These are phyloP conservation scores for Bombus waltoni DNA, from an alignment of 1,140 invertebrate genomes.

Conservation along the genomic window DNA sequence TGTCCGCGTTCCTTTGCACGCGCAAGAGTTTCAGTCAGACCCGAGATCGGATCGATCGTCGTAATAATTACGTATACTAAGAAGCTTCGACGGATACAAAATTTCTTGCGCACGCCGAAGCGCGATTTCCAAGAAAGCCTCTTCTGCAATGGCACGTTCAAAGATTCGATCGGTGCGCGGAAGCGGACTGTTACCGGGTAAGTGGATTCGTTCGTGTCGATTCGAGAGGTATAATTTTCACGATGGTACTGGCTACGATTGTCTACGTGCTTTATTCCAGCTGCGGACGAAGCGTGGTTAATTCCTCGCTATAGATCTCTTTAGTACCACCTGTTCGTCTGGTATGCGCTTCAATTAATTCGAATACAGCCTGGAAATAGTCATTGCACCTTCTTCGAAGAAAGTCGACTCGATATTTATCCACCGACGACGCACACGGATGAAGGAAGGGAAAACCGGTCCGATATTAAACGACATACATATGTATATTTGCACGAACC, in stretches of 20 bases:
- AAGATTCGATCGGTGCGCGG: neutral
- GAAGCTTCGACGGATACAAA: no score
- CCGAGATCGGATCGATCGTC: no score
- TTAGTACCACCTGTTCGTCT: neutral
- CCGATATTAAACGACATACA: slow-evolving; percentile 42
- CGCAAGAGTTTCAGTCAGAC: no score
- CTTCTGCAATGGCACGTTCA: neutral
- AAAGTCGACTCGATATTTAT: slow-evolving; percentile 19
- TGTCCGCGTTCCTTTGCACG: no score
- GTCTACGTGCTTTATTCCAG: neutral
- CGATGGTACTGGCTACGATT: neutral
- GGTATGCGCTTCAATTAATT: slow-evolving; percentile 41
- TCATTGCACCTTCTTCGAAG: slow-evolving; percentile 9
- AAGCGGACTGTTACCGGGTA: slow-evolving; percentile 2
- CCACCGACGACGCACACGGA: slow-evolving; percentile 5
- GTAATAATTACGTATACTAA: no score
- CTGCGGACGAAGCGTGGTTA: neutral
- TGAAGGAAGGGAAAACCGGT: slow-evolving; percentile 45
- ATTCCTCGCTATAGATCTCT: neutral
- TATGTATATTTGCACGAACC: slow-evolving; percentile 13
- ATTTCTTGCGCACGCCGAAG: no score
- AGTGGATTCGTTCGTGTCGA: slow-evolving; percentile 16
- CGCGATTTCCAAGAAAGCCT: neutral
- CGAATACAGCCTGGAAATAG: neutral
- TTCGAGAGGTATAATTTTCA: slow-evolving; percentile 12